Base-by-base conservation (phyloP, 1,140 invertebrate species). In the Caerostris darwini region DNA sequence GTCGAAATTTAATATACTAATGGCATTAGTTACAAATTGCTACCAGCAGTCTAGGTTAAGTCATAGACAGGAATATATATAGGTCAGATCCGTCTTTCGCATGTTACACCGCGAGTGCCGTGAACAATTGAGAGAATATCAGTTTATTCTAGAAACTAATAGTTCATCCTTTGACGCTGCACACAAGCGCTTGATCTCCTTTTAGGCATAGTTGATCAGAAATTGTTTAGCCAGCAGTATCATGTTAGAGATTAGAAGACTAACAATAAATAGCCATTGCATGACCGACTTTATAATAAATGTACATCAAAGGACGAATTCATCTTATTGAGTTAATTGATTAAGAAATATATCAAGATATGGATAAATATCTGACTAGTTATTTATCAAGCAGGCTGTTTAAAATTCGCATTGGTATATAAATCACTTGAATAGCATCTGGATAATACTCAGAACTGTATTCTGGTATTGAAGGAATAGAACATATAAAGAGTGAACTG, bases 11-110 rank as follows among this genome's bases (percentile, higher is more conserved):
- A 77, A 53, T 77, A 77, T 77, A 8, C 34, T 77, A 77, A 77
- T 77, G 34, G 71, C 71, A 50, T 77, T 77, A 19, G 71, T 77
- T 77, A 77, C 71, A 77, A 77, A 77, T 77, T 77, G 71, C 71
- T 77, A 50, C 71, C 12, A 34, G 71, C 71, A 50, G 34, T 77
- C 34, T 77, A 77, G 71, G 71, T 77, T 77, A 77, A 77, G 71
- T 77, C 50, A 77, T 77, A 77, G 71, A 53, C 34, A 50, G 71
- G 71, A 77, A 77, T 77, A 77, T 77, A 53, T 77, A 77, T 77
- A 12, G 34, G 34, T 77, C 6, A 77, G 71, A 77, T 77, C 71
- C 19, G 71, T 77, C 71, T 77, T 77, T 77, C 71, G 50, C 71
- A 50, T 77, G 71, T 77, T 50, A 77, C 19, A 77, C 5, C 71